These are phyloP conservation scores for Gymnorhina tibicen DNA, from an alignment of 2,113 vertebrate genomes.

Conservation along the genomic window DNA sequence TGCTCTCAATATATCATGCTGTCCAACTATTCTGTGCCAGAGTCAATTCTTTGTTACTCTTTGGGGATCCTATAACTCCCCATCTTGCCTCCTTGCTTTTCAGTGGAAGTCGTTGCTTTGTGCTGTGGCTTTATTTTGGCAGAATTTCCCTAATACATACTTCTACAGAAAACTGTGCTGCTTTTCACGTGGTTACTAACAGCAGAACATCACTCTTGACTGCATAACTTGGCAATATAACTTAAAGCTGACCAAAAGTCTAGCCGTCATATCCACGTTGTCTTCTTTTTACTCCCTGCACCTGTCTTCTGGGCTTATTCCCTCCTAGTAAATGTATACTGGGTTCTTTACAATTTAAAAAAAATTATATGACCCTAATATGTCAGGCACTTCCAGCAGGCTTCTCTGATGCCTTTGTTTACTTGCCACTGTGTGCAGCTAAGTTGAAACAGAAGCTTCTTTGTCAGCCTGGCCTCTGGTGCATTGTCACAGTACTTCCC, in stretches of 20 bases:
- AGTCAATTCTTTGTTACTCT: neutral
- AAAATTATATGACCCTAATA: slow-evolving; percentile 9
- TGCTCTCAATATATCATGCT: neutral
- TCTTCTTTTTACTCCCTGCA: neutral
- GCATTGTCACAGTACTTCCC: neutral
- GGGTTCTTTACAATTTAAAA: neutral
- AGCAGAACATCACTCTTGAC: neutral
- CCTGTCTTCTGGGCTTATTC: neutral
- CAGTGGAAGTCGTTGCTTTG: neutral
- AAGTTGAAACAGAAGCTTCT: slow-evolving; percentile 55
- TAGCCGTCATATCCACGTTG: fast-evolving
- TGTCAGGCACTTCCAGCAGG: neutral
- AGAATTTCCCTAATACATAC: neutral
- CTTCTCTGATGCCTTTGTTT: slow-evolving; percentile 50
- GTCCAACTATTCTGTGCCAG: neutral
- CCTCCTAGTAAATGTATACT: neutral
- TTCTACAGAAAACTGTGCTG: neutral
- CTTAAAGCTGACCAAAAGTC: neutral
- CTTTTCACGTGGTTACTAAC: neutral
- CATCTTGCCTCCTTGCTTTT: neutral
- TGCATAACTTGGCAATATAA: neutral
- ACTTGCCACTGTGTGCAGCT: slow-evolving; percentile 29
- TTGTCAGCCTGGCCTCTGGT: slow-evolving; percentile 29
- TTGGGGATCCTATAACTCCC: neutral
- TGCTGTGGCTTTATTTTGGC: neutral